Evolutionary conservation across 2,113 vertebrate genomes (phyloP).

Genomic region (Gnathonemus echidnorhynchus): DNA sequence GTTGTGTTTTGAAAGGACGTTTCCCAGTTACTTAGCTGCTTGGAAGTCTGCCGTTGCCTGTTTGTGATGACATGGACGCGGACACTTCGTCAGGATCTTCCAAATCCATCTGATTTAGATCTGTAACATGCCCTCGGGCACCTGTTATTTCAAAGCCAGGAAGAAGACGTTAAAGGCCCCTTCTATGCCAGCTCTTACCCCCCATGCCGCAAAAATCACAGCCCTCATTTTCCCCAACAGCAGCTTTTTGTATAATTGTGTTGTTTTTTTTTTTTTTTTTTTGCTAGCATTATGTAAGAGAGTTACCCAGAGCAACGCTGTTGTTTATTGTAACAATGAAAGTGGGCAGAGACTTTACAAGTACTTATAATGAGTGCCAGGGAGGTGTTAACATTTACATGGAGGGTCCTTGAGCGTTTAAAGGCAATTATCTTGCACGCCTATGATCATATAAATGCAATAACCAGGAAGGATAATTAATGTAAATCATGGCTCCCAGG

Average conservation of each 20-base stretch:
- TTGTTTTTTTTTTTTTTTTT: not conserved
- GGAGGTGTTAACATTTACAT: not conserved
- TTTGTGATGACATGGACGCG: not conserved
- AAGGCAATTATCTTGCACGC: not conserved
- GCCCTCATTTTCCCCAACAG: not conserved
- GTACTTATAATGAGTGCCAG: not conserved
- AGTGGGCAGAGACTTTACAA: not conserved
- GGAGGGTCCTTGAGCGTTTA: not conserved
- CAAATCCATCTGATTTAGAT: not conserved
- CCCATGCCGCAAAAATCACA: not conserved
- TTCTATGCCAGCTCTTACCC: not conserved
- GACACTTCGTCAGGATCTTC: not conserved
- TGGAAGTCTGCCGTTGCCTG: not conserved
- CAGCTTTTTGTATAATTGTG: not conserved
- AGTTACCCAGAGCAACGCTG: conserved; percentile 5
- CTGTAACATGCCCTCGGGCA: not conserved
- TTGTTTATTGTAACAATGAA: not conserved
- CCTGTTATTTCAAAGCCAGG: not conserved
- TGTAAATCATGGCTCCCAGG: conserved; percentile 2
- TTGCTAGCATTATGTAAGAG: not conserved
- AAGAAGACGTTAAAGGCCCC: not conserved
- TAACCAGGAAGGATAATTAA: not conserved
- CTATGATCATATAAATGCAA: conserved; percentile 4
- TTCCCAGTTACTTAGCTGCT: not conserved
- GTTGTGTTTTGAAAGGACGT: not conserved